phyloP scores from a whole-genome alignment of 2,113 vertebrate species.

The Tragelaphus strepsiceros region DNA sequence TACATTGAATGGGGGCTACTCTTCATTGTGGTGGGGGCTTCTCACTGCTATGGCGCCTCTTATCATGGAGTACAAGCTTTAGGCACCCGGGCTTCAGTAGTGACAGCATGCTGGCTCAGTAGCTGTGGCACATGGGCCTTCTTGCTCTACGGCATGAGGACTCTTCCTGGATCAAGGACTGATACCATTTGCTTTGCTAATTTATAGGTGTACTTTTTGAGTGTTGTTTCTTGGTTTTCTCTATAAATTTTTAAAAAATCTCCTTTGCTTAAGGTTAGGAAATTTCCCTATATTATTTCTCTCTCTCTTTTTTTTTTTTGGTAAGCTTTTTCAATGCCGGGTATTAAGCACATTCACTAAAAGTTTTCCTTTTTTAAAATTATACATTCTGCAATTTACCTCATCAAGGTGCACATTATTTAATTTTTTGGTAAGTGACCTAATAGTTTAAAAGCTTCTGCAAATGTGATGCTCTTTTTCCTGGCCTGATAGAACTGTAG shows the following conservation, averaged over 20 bases:
- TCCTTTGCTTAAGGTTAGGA: background rate
- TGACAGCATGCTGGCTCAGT: background rate
- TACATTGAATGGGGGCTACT: background rate
- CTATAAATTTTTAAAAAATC: background rate
- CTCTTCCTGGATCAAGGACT: background rate
- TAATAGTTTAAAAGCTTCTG: background rate
- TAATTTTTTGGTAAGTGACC: background rate
- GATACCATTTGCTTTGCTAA: background rate
- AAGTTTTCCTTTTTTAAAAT: background rate
- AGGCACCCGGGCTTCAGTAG: background rate
- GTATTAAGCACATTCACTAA: background rate
- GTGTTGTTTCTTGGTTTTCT: background rate
- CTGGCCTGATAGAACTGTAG: background rate
- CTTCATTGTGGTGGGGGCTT: background rate
- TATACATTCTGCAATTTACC: background rate
- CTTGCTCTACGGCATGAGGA: background rate
- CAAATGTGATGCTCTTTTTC: background rate
- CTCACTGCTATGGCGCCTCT: background rate
- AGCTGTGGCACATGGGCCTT: background rate
- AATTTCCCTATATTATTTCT: background rate
- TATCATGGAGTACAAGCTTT: fast-evolving
- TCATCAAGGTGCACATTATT: background rate
- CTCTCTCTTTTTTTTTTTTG: background rate
- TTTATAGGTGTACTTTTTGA: background rate
- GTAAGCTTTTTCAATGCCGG: background rate